Percentiles rank a stretch among this genome's conserved stretches.
These are phyloP conservation scores for Pheosia tremula DNA, from an alignment of 2,888 invertebrate species.

Conservation along the genomic window DNA sequence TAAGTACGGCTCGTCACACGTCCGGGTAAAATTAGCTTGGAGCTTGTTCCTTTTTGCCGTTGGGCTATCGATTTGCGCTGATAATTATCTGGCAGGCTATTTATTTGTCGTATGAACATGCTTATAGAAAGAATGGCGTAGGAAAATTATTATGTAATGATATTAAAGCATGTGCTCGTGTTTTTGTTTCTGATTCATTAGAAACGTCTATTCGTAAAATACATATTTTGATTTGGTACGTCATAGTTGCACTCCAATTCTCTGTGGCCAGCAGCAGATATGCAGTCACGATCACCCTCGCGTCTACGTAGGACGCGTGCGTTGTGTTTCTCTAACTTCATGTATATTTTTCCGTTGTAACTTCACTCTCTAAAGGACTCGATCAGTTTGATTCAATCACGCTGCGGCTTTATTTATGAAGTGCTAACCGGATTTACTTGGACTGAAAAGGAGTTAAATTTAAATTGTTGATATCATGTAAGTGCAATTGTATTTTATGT, in stretches of 20 bases:
- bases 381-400: constrained; percentile 28
- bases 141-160: no score
- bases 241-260: constrained; percentile 48
- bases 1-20: constrained; percentile 35
- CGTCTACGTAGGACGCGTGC: constrained; percentile 60
- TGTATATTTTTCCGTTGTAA: constrained; percentile 39
- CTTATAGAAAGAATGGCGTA: background rate
- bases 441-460: constrained; percentile 27
- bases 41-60: constrained; percentile 28
- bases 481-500: constrained; percentile 28
- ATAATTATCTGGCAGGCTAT: constrained; percentile 28
- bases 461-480: constrained; percentile 36
- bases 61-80: constrained; percentile 23
- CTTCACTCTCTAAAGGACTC: constrained; percentile 34
- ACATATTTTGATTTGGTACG: constrained; percentile 27
- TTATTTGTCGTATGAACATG: background rate
- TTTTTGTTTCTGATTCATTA: background rate
- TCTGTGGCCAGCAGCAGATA: constrained; percentile 39
- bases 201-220: background rate
- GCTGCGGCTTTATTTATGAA: constrained; percentile 46
- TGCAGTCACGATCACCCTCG: constrained; percentile 64
- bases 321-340: constrained; percentile 40
- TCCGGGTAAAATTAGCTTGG: constrained; percentile 45
- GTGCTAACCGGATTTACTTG: constrained; percentile 44
- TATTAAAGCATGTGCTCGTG: background rate